These are phyloP conservation scores for Chymomyza fuscimana DNA, from an alignment of 2,888 invertebrate genomes.

Conservation along the genomic window DNA sequence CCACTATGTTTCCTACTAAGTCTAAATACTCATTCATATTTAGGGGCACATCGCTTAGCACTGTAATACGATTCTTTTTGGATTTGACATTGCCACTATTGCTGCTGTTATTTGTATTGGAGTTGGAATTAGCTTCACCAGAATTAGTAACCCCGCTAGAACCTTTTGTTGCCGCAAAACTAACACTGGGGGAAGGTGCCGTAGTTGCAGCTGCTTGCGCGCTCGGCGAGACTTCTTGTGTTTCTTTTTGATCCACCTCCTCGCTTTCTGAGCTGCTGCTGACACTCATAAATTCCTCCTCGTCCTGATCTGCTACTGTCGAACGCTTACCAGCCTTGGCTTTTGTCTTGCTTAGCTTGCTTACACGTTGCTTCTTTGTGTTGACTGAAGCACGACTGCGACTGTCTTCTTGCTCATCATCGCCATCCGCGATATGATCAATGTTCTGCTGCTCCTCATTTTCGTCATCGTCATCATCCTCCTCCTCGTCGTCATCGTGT, in stretches of 20 bases:
- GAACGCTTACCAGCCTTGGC: constrained; percentile 34
- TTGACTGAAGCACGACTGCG: constrained; percentile 32
- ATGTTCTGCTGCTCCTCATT: constrained; percentile 3
- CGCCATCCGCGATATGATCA: constrained; percentile 34
- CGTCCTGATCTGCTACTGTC: constrained; percentile 36
- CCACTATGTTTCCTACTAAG: constrained; percentile 78
- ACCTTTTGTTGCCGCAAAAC: not conserved
- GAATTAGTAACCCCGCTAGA: not conserved
- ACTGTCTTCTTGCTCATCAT: constrained; percentile 61
- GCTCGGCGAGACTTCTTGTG: constrained; percentile 1
- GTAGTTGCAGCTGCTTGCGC: constrained; percentile 35
- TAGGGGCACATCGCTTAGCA: constrained; percentile 79
- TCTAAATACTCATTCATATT: constrained; percentile 78
- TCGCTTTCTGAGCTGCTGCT: constrained; percentile 62
- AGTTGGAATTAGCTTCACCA: constrained; percentile 35
- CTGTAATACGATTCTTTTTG: constrained; percentile 76
- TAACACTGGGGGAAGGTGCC: constrained; percentile 34
- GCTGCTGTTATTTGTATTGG: constrained; percentile 31
- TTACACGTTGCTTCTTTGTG: constrained; percentile 38
- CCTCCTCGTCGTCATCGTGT: constrained; percentile 76
- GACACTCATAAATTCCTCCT: constrained; percentile 70
- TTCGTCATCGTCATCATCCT: constrained; percentile 47
- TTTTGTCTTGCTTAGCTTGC: constrained; percentile 38
- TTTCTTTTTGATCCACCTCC: constrained; percentile 12
- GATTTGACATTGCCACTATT: constrained; percentile 50